A percentile compares a stretch with the other conserved stretches of the same genome.
Evolutionary conservation across 1,140 invertebrate genomes (phyloP).

Genomic region (Heliconius nattereri): DNA sequence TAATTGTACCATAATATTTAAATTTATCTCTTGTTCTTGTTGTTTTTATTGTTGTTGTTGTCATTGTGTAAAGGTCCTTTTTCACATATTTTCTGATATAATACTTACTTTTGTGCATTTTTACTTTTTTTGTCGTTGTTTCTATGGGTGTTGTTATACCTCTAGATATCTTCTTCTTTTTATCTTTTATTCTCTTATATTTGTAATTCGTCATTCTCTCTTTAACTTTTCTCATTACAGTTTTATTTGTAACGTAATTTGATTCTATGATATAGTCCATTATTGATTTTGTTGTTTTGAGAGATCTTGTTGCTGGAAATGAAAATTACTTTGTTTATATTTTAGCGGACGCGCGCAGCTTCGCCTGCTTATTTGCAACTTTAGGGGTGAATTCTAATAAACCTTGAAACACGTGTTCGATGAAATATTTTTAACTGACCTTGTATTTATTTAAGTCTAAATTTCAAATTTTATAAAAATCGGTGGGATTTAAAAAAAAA

Average conservation of each 20-base stretch:
- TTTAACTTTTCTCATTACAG: constrained; percentile 23
- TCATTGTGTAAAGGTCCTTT: constrained; percentile 39
- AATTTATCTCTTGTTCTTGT: constrained; percentile 20
- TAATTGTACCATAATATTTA: constrained; percentile 31
- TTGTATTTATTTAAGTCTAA: too few relatives aligned
- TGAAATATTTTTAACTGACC: too few relatives aligned
- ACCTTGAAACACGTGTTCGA: too few relatives aligned
- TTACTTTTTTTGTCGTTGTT: constrained; percentile 24
- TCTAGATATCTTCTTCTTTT: constrained; percentile 22
- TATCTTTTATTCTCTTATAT: constrained; percentile 25
- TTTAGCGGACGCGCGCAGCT: too few relatives aligned
- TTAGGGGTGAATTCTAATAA: too few relatives aligned
- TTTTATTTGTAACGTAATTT: constrained; percentile 30
- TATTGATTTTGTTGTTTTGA: neutral
- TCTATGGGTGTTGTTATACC: constrained; percentile 32
- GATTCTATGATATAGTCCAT: neutral
- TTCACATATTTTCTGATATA: constrained; percentile 41
- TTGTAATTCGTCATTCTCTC: constrained; percentile 33
- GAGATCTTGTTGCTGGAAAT: neutral
- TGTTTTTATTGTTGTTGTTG: constrained; percentile 27
- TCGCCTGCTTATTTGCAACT: too few relatives aligned
- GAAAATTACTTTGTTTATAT: neutral
- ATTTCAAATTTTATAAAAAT: too few relatives aligned
- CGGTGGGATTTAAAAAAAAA: too few relatives aligned
- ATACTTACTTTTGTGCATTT: constrained; percentile 42